A percentile compares a stretch with the other conserved stretches of the same genome.
Evolutionary conservation across 2,113 vertebrate species (phyloP).

Genomic region (Lasiurus cinereus): DNA sequence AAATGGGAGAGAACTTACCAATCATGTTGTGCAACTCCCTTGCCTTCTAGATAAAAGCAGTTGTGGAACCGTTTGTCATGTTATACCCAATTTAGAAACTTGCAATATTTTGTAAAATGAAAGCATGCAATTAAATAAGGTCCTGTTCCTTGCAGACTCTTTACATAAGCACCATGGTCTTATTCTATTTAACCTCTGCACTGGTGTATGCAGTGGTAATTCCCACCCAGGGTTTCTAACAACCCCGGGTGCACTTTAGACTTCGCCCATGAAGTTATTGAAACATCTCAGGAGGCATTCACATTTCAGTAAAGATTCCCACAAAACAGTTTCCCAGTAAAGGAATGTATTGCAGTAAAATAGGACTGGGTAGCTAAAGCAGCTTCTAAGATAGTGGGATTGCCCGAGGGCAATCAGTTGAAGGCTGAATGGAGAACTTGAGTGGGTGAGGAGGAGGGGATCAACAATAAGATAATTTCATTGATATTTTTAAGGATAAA

Average conservation of each 20-base stretch:
- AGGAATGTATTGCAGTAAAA: constrained; percentile 49
- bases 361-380: background rate
- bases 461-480: background rate
- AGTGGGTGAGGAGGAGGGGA: background rate
- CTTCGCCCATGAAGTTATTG: background rate
- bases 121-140: constrained; percentile 59
- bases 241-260: background rate
- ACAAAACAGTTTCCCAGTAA: background rate
- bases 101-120: constrained; percentile 63
- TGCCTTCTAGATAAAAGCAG: constrained; percentile 68
- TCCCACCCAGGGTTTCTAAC: background rate
- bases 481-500: constrained; percentile 37
- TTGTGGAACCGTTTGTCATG: constrained; percentile 68
- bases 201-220: background rate
- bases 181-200: background rate
- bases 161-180: background rate
- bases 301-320: constrained; percentile 48
- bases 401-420: constrained; percentile 16
- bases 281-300: constrained; percentile 31
- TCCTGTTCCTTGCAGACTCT: background rate
- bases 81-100: constrained; percentile 68
- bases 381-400: background rate
- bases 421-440: background rate
- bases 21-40: constrained; percentile 65
- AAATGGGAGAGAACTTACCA: constrained; percentile 69